Conservation (phyloP, 2,888 invertebrate species). For the Andricus curvator region DNA sequence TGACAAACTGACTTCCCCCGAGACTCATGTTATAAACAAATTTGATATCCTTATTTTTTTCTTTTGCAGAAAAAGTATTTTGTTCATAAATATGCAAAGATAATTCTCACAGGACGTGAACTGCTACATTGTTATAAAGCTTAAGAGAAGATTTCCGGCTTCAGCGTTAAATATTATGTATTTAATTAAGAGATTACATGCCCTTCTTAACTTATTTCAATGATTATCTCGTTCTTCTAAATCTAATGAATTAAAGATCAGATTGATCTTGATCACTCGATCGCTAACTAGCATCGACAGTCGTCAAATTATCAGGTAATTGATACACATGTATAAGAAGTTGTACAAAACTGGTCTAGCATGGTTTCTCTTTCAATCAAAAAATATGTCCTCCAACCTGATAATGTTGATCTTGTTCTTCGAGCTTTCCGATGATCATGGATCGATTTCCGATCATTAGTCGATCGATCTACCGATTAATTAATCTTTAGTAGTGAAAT, state of each 20-base stretch:
- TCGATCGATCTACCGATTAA: background rate
- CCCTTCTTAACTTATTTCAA: background rate
- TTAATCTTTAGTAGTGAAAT: background rate
- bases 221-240: slow-evolving; percentile 1
- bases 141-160: too few relatives aligned
- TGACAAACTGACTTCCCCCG: too few relatives aligned
- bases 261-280: background rate
- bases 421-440: slow-evolving; percentile 1
- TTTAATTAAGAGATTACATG: slow-evolving; percentile 7
- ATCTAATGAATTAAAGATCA: slow-evolving; percentile 1
- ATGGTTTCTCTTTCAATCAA: slow-evolving; percentile 20
- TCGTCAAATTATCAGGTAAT: slow-evolving; percentile 36
- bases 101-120: too few relatives aligned
- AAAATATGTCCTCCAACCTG: slow-evolving; percentile 17
- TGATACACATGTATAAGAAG: slow-evolving; percentile 19
- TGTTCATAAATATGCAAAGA: too few relatives aligned
- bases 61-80: too few relatives aligned
- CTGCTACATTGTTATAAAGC: too few relatives aligned
- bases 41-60: too few relatives aligned
- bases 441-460: background rate
- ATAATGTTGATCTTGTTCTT: slow-evolving; percentile 14
- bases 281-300: slow-evolving; percentile 6
- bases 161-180: background rate
- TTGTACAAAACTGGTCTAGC: slow-evolving; percentile 24
- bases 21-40: too few relatives aligned